Conservation (phyloP, 2,113 vertebrate genomes). For the Amphilophus citrinellus region DNA sequence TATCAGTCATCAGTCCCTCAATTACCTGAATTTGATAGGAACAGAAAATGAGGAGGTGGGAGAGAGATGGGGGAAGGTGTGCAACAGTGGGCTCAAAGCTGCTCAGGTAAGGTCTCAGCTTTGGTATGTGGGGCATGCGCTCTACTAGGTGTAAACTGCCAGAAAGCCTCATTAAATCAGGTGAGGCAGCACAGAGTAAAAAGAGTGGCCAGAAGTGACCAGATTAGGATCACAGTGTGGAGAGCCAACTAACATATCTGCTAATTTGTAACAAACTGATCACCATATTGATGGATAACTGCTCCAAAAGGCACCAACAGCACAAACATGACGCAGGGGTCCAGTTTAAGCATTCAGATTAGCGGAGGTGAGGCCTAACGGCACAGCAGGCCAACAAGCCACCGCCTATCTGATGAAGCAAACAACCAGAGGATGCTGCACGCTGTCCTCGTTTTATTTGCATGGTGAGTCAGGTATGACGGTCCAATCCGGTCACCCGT, state of each 20-base stretch:
- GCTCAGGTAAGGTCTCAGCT: neutral
- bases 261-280: accelerated
- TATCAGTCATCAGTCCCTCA: neutral
- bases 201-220: accelerated
- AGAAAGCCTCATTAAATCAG: neutral
- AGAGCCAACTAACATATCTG: neutral
- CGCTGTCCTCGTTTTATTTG: too few species aligned
- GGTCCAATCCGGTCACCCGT: neutral
- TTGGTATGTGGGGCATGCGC: accelerated
- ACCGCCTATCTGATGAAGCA: neutral
- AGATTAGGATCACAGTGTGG: neutral
- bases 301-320: neutral
- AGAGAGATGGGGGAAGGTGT: neutral
- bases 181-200: accelerated
- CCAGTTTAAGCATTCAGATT: accelerated
- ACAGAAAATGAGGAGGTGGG: too few species aligned
- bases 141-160: neutral
- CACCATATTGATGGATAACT: neutral
- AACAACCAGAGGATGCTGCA: neutral
- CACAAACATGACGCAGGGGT: neutral
- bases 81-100: too few species aligned
- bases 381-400: neutral
- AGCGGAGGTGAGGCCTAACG: neutral
- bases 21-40: too few species aligned
- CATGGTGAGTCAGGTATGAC: too few species aligned